phyloP scores from a whole-genome alignment of 2,888 invertebrate genomes.

The Urechis unicinctus region DNA sequence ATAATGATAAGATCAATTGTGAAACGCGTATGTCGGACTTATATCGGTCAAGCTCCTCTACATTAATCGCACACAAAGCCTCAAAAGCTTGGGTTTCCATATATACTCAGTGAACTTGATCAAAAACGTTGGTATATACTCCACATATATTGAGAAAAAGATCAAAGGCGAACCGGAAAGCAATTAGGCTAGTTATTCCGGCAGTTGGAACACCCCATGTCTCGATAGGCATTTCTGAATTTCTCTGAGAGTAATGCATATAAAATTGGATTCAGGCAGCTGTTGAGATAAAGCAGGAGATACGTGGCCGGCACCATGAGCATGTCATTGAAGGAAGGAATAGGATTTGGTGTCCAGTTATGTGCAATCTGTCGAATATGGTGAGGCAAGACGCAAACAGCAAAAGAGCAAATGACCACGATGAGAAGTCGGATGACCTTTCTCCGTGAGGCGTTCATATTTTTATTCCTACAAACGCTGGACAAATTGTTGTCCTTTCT shows the following conservation, averaged over 20 bases:
- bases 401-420: constrained; percentile 80
- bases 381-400: constrained; percentile 81
- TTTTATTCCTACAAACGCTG: neutral
- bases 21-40: too few species aligned
- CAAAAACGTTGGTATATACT: too few species aligned
- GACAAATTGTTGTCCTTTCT: neutral
- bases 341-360: constrained; percentile 65
- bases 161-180: too few species aligned
- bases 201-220: constrained; percentile 4
- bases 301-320: constrained; percentile 75
- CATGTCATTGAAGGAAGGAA: neutral
- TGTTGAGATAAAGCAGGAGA: constrained; percentile 81
- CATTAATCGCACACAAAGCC: too few species aligned
- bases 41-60: too few species aligned
- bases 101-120: too few species aligned
- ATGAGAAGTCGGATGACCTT: constrained; percentile 85
- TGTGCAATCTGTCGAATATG: constrained; percentile 73
- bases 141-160: too few species aligned
- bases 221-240: constrained; percentile 65
- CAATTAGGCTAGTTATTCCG: too few species aligned
- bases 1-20: too few species aligned
- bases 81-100: too few species aligned
- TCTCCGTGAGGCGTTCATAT: constrained; percentile 61
- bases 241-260: constrained; percentile 81
- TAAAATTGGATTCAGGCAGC: constrained; percentile 80